These are phyloP conservation scores for Maccullochella peelii DNA, from an alignment of 2,113 vertebrate genomes.

Conservation along the genomic window DNA sequence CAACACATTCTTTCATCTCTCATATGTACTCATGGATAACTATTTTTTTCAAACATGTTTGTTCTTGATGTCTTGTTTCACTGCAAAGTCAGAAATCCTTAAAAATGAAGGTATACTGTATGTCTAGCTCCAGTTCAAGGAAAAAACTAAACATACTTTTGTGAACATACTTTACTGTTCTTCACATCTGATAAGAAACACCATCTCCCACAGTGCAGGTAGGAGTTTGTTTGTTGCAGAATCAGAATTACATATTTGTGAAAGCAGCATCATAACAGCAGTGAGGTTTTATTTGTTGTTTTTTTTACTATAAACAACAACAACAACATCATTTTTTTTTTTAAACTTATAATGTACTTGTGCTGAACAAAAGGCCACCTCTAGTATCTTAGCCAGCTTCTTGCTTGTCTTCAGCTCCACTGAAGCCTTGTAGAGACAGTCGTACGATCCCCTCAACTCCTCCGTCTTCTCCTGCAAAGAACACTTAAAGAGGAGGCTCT, in stretches of 20 bases:
- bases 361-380: conserved; percentile 82
- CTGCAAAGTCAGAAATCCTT: background rate
- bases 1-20: background rate
- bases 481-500: conserved; percentile 94
- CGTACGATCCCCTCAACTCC: conserved; percentile 91
- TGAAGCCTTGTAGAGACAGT: conserved; percentile 93
- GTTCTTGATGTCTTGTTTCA: background rate
- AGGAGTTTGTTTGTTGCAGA: background rate
- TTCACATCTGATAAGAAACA: background rate
- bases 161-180: background rate
- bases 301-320: background rate
- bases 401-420: conserved; percentile 94
- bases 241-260: background rate
- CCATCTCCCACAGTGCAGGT: background rate
- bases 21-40: background rate
- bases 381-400: conserved; percentile 98
- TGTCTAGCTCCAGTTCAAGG: background rate
- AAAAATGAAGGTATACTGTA: background rate
- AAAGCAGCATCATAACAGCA: background rate
- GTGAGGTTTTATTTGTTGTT: too few relatives aligned
- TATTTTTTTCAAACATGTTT: background rate
- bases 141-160: background rate
- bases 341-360: background rate
- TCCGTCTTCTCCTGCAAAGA: conserved; percentile 96
- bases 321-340: background rate